Base-by-base conservation (phyloP, 2,113 vertebrate species). In the Typhlomys cinereus region DNA sequence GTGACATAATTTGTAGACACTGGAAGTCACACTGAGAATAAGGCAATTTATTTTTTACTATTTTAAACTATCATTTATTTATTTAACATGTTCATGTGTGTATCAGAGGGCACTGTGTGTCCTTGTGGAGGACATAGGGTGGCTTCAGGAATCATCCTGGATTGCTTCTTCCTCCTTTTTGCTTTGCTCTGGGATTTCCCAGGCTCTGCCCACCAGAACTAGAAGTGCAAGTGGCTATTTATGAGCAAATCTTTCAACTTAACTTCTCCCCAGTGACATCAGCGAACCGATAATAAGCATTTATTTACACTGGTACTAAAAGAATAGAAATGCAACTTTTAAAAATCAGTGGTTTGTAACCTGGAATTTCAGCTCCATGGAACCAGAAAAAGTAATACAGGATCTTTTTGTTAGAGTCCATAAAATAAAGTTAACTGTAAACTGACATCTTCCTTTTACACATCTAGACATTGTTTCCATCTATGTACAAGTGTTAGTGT, bases 351-450 rank as follows among this genome's bases (percentile, higher is more conserved):
- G 39, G 52, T 95, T 70, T 93, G 61, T 91, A 95, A 89, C 91
- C 86, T 92, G 86, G 74, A 95, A 90, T 59, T 92, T 36, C 88
- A 96, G 94, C 80, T 94, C 75, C 89, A 92, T 83, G 15, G 20
- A 94, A 91, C 73, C 92, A 96, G 86, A 95, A 95, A 93, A 91
- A 83, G 75, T 46, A 94, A 89, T 84, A 94, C 73, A 90, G 57
- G 67, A 96, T 41, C 25, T 87, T 87, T 95, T 91, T 89, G 81
- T 87, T 93, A n/a, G 80, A 95, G 54, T 78, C 50, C 75, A 94
- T 31, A 67, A 96, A 96, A 91, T 95, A 86, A 94, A 94, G 79
- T 71, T 85, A 92, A 92, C 69, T 95, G 92, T 96, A 92, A 96
- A 95, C 94, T 96, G 73, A 89, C 14, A 17, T 71, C 76, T 89